A percentile compares a stretch with the other conserved stretches of the same genome.
phyloP scores from a whole-genome alignment of 2,113 vertebrate species.

The Antigone vipio region DNA sequence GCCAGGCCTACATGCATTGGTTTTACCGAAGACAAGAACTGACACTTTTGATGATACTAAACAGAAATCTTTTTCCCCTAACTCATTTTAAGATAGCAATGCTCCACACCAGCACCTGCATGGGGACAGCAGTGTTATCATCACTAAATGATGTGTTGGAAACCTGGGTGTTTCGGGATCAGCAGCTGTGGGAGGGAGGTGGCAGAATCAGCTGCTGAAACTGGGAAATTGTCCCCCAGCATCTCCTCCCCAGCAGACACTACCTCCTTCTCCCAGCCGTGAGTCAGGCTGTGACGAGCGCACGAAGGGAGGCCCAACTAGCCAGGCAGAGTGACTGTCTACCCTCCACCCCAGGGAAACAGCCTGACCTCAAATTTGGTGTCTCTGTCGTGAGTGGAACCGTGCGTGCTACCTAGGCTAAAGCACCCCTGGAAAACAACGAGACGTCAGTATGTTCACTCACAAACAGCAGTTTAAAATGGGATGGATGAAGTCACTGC shows the following conservation, averaged over 20 bases:
- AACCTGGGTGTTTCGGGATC: neutral
- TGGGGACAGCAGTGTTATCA: neutral
- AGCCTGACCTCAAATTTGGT: neutral
- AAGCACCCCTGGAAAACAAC: neutral
- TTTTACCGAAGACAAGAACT: neutral
- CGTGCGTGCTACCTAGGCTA: neutral
- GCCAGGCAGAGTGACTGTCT: neutral
- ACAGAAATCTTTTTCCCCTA: neutral
- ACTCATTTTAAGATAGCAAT: neutral
- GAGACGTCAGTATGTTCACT: neutral
- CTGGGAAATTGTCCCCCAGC: neutral
- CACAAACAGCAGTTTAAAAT: neutral
- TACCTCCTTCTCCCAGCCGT: neutral
- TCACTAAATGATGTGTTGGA: neutral
- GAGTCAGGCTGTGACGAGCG: neutral
- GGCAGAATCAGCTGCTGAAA: neutral
- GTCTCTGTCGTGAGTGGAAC: neutral
- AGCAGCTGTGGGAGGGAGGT: neutral
- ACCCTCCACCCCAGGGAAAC: neutral
- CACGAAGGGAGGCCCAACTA: neutral
- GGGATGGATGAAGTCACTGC: neutral
- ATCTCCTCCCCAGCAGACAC: neutral
- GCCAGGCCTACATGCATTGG: neutral
- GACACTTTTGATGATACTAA: neutral
- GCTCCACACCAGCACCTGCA: neutral